These are phyloP conservation scores for Lamprologus sp. DNA, from an alignment of 2,113 vertebrate species.

Conservation along the genomic window DNA sequence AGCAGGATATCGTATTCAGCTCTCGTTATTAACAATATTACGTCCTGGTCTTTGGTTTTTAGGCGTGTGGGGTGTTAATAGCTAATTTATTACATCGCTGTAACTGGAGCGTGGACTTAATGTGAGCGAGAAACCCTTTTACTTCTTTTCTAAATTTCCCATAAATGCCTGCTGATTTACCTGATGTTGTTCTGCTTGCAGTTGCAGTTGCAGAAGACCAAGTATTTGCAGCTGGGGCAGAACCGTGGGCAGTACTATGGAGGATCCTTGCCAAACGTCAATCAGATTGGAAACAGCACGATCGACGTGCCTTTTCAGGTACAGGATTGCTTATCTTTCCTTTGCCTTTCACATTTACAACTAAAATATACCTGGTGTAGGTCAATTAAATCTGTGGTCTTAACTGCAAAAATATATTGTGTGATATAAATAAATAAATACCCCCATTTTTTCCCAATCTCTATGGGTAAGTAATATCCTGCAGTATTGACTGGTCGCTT, in stretches of 20 bases:
- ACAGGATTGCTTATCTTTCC: neutral
- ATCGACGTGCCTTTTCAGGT: slow-evolving; percentile 89
- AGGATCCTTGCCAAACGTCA: slow-evolving; percentile 92
- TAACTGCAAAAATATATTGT: neutral
- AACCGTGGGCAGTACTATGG: slow-evolving; percentile 90
- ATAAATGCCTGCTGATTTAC: neutral
- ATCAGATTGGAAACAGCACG: slow-evolving; percentile 82
- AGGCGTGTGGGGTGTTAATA: neutral
- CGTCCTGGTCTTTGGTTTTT: neutral
- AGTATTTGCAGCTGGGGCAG: slow-evolving; percentile 89
- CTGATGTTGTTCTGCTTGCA: slow-evolving; percentile 29
- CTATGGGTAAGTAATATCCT: neutral
- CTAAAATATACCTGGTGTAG: neutral
- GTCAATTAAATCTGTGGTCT: neutral
- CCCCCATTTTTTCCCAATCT: neutral
- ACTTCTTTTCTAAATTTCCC: neutral
- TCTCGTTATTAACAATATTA: neutral
- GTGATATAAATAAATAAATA: neutral
- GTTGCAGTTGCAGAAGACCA: slow-evolving; percentile 90
- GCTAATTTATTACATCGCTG: neutral
- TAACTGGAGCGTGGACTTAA: neutral
- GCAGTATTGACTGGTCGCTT: neutral
- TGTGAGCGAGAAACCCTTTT: neutral
- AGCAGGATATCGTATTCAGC: neutral
- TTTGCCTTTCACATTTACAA: neutral